These are phyloP conservation scores for Cossypha caffra DNA, from an alignment of 2,797 vertebrate genomes.

Conservation along the genomic window DNA sequence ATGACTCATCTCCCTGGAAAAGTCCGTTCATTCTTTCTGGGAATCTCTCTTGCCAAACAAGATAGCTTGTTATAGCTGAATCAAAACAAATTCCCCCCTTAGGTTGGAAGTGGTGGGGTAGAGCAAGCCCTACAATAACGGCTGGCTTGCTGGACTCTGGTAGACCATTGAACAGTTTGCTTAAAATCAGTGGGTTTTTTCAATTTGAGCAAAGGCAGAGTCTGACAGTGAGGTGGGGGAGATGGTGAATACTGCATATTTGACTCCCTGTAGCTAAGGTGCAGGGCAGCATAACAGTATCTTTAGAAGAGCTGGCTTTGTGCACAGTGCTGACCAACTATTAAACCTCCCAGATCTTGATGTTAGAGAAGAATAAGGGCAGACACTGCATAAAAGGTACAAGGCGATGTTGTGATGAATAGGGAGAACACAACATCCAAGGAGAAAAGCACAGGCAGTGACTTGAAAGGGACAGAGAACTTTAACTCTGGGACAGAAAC, in stretches of 20 bases:
- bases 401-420: background rate
- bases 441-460: background rate
- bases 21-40: conserved; percentile 61
- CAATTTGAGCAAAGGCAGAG: background rate
- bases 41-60: conserved; percentile 43
- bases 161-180: background rate
- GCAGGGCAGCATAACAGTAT: background rate
- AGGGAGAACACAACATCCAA: background rate
- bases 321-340: background rate
- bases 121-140: background rate
- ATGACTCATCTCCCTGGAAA: conserved; percentile 70
- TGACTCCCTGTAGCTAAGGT: background rate
- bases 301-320: background rate
- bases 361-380: background rate
- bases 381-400: background rate
- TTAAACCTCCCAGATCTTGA: background rate
- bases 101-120: background rate
- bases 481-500: background rate
- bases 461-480: background rate
- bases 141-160: background rate
- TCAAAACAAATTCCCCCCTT: background rate
- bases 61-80: background rate
- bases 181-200: background rate
- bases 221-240: background rate
- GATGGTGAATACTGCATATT: background rate